Evolutionary conservation across 1,140 invertebrate genomes (phyloP).

Genomic region (Solenopsis fugax): DNA sequence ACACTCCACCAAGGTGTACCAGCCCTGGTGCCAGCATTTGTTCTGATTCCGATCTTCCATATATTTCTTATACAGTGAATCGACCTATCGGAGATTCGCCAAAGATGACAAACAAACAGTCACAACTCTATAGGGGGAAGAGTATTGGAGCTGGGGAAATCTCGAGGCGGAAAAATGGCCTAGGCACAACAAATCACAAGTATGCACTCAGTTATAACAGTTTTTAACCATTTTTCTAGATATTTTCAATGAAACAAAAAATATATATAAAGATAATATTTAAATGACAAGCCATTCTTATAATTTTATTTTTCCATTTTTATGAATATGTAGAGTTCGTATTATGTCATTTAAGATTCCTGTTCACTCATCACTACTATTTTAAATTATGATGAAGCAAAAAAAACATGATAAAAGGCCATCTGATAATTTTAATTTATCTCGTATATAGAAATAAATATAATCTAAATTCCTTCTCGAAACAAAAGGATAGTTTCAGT

Average conservation of each 20-base stretch:
- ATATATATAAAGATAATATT: background rate
- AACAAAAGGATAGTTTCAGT: too few species aligned
- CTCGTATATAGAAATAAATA: too few species aligned
- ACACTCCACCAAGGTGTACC: slow-evolving; percentile 89
- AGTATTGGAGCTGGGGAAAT: slow-evolving; percentile 81
- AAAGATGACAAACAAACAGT: slow-evolving; percentile 90
- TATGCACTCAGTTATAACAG: background rate
- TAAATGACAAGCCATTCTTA: background rate
- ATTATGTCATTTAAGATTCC: background rate
- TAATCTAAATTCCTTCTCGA: too few species aligned
- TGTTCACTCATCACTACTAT: too few species aligned
- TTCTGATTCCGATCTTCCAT: slow-evolving; percentile 96
- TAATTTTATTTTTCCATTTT: background rate
- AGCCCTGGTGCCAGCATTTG: slow-evolving; percentile 95
- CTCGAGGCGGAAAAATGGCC: slow-evolving; percentile 81
- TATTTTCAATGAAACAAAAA: background rate
- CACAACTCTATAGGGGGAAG: slow-evolving; percentile 84
- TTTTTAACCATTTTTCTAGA: background rate
- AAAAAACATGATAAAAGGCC: too few species aligned
- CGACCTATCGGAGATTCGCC: slow-evolving; percentile 95
- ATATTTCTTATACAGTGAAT: slow-evolving; percentile 97
- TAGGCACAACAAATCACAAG: slow-evolving; percentile 75
- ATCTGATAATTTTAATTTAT: too few species aligned
- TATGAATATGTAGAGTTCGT: background rate
- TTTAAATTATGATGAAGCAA: too few species aligned